Percentiles rank a stretch among this genome's conserved stretches.
These are phyloP conservation scores for Phalanger gymnotis DNA, from an alignment of 2,797 vertebrate species.

Conservation along the genomic window DNA sequence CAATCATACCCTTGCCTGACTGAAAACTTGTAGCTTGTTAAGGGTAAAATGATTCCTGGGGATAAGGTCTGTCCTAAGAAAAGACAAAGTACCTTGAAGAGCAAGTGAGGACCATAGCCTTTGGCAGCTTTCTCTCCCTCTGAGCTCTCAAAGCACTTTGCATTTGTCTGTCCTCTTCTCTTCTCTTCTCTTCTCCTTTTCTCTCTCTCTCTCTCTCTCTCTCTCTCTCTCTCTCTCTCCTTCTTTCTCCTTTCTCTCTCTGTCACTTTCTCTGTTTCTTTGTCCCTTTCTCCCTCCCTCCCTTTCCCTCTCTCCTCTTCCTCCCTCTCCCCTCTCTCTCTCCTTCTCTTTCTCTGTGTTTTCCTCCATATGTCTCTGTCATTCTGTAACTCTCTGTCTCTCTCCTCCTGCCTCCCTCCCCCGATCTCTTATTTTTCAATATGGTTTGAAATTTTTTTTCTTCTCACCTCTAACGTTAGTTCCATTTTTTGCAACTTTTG, in stretches of 20 bases:
- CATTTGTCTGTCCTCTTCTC: background rate
- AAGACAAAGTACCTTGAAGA: background rate
- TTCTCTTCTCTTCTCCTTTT: background rate
- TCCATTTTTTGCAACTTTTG: background rate
- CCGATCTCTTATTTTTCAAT: background rate
- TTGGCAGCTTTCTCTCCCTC: background rate
- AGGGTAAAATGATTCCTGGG: background rate
- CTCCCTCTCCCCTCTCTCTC: rapidly evolving
- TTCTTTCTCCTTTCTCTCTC: rapidly evolving
- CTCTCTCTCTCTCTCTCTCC: rapidly evolving
- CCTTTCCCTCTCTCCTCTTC: no score
- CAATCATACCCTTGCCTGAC: background rate
- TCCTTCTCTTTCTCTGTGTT: background rate
- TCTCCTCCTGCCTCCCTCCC: background rate
- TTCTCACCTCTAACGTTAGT: background rate
- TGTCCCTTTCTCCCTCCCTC: background rate
- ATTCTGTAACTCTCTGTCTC: background rate
- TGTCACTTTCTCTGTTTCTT: background rate
- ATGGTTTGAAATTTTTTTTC: background rate
- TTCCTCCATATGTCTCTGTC: background rate
- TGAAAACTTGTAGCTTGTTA: background rate
- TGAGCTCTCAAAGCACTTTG: background rate
- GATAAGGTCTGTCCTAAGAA: background rate
- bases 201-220: no score
- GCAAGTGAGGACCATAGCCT: background rate